These are phyloP conservation scores for Drosophila yakuba DNA, from an alignment of 1,140 invertebrate species.

Conservation along the genomic window DNA sequence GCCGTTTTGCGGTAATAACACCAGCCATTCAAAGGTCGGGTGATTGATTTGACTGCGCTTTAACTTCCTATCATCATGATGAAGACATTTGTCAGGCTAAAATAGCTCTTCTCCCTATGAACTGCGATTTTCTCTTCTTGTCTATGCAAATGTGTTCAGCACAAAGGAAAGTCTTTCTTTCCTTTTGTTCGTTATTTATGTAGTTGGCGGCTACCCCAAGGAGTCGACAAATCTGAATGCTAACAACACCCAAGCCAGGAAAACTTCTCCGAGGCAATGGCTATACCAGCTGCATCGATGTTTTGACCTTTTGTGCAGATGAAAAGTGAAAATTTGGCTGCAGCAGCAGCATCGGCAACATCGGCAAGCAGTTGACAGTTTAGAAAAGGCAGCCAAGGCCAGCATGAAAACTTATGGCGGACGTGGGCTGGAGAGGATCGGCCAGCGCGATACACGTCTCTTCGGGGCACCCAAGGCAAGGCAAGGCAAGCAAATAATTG, in stretches of 20 bases:
- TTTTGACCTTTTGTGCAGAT: constrained; percentile 66
- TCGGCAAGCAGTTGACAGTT: constrained; percentile 69
- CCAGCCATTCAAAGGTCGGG: constrained; percentile 18
- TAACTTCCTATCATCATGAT: constrained; percentile 31
- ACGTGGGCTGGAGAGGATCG: constrained; percentile 53
- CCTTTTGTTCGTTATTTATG: constrained; percentile 17
- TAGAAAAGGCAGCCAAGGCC: constrained; percentile 71
- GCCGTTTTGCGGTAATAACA: constrained; percentile 31
- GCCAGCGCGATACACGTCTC: constrained; percentile 46
- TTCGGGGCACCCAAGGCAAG: constrained; percentile 20
- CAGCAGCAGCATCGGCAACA: background rate
- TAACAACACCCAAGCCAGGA: constrained; percentile 49
- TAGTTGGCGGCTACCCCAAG: constrained; percentile 34
- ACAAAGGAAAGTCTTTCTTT: constrained; percentile 48
- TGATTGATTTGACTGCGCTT: constrained; percentile 32
- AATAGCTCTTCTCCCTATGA: constrained; percentile 9
- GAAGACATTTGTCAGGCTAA: constrained; percentile 26
- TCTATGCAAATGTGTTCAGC: constrained; percentile 37
- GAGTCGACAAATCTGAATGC: constrained; percentile 71
- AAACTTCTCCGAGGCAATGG: constrained; percentile 6
- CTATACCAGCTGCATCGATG: constrained; percentile 40
- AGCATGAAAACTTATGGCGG: constrained; percentile 44
- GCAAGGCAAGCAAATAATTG: constrained; percentile 47
- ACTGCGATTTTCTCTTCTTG: constrained; percentile 31
- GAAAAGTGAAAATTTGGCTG: constrained; percentile 77